Evolutionary conservation across 2,113 vertebrate species (phyloP), one percentile per base, ranked within the genome.

Genomic region (Callopanchax toddi): DNA sequence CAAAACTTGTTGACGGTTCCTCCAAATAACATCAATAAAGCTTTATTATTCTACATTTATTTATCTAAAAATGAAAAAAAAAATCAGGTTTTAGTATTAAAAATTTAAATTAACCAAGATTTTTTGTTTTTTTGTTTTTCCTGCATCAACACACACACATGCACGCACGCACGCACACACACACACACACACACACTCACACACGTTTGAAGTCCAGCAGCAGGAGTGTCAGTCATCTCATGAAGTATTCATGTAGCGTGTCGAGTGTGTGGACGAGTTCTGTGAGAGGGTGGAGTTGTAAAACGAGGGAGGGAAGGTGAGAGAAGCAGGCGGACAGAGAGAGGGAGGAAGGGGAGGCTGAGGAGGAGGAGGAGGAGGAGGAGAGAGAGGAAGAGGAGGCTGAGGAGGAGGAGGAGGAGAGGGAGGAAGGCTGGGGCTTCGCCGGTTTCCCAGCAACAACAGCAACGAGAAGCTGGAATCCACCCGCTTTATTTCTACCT

Each of bases 371-470:
- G 29, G 50, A 22, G 42, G 25, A 43, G 56, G 58, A 21, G 29
- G n/a, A n/a, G n/a, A n/a, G n/a, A n/a, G n/a, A n/a, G n/a, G n/a
- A n/a, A n/a, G n/a, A n/a, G n/a, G n/a, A n/a, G n/a, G n/a, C n/a
- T n/a, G n/a, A n/a, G n/a, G 43, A 29, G 59, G 45, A 58, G 71
- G 37, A 53, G 36, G 37, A 20, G 34, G 45, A 34, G 18, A 62
- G 8, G 45, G 46, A 29, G 48, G 23, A 43, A 29, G 26, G 46
- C 58, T 89, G 88, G 81, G 88, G 77, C 78, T 74, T 76, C 70
- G 71, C 78, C 81, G 80, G 85, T 86, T 86, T 88, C 88, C 87
- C 76, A 29, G 87, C 88, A 91, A 88, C 88, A 85, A 64, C 67
- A 53, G 72, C 78, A 77, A 46, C 17, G 42, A 71, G 76, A 74